Conservation (phyloP, 2,113 vertebrate genomes). For the Calidris pugnax region DNA sequence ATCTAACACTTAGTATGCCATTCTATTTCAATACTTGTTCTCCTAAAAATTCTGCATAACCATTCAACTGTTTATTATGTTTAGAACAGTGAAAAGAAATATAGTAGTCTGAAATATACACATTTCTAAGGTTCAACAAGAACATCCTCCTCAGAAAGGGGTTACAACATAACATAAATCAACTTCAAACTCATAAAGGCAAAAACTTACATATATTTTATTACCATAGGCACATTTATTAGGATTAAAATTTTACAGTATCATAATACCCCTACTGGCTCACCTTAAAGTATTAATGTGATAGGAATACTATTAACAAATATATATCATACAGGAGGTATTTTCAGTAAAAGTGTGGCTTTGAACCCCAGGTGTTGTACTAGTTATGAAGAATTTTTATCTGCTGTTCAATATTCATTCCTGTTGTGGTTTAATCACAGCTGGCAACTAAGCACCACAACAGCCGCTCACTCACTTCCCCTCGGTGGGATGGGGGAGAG, state of each 20-base stretch:
- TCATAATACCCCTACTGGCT: slow-evolving; percentile 67
- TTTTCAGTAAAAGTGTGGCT: slow-evolving; percentile 50
- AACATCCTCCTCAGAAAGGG: neutral
- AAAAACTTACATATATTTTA: slow-evolving; percentile 70
- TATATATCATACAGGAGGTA: slow-evolving; percentile 20
- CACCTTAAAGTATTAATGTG: slow-evolving; percentile 69
- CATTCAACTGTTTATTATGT: neutral
- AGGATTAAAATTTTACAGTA: slow-evolving; percentile 74
- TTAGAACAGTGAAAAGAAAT: slow-evolving; percentile 4
- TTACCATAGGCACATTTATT: slow-evolving; percentile 73
- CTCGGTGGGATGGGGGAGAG: neutral
- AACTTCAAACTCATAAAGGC: slow-evolving; percentile 48
- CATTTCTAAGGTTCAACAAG: neutral
- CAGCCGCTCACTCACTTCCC: neutral
- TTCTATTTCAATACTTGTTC: neutral
- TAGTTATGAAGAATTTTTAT: neutral
- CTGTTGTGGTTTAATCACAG: neutral
- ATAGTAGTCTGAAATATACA: neutral
- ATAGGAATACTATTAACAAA: slow-evolving; percentile 67
- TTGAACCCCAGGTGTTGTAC: slow-evolving; percentile 31
- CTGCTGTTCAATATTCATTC: neutral
- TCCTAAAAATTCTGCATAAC: neutral
- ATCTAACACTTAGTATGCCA: neutral
- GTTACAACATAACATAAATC: slow-evolving; percentile 67
- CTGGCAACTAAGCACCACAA: neutral